phyloP scores from a whole-genome alignment of 2,888 invertebrate genomes.

The Drosophila meridiana region DNA sequence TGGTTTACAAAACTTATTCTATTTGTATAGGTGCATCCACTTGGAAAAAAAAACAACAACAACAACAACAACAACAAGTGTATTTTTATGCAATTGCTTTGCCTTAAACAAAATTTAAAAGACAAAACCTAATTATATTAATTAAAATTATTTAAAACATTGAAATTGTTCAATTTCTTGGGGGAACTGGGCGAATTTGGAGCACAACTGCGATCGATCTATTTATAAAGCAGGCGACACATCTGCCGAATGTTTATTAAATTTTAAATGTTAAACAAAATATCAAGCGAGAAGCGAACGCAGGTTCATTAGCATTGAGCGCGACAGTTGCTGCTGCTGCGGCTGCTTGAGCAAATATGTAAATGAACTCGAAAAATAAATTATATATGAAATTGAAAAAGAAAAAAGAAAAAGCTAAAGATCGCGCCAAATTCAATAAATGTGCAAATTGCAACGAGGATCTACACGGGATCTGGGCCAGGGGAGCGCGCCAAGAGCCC shows the following conservation, averaged over 20 bases:
- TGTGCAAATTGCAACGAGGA: constrained; percentile 41
- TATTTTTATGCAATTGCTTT: constrained; percentile 85
- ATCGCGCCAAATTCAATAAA: constrained; percentile 36
- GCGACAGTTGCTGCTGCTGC: constrained; percentile 34
- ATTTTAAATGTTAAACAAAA: constrained; percentile 47
- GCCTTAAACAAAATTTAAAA: constrained; percentile 74
- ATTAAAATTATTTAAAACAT: constrained; percentile 52
- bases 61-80: constrained; percentile 60
- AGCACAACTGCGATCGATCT: constrained; percentile 15
- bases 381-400: constrained; percentile 12
- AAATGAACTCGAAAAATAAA: constrained; percentile 57
- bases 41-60: constrained; percentile 26
- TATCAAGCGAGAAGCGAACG: constrained; percentile 33
- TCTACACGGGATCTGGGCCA: constrained; percentile 3
- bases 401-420: background rate
- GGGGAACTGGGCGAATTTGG: background rate
- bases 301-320: constrained; percentile 73
- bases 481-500: background rate
- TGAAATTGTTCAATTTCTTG: constrained; percentile 9
- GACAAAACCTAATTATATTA: constrained; percentile 27
- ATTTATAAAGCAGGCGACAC: constrained; percentile 34
- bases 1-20: constrained; percentile 68
- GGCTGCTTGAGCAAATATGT: constrained; percentile 70
- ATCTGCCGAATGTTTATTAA: constrained; percentile 38
- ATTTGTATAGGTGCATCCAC: constrained; percentile 36